These are phyloP conservation scores for Coenonympha arcania DNA, from an alignment of 2,888 invertebrate genomes.

Conservation along the genomic window DNA sequence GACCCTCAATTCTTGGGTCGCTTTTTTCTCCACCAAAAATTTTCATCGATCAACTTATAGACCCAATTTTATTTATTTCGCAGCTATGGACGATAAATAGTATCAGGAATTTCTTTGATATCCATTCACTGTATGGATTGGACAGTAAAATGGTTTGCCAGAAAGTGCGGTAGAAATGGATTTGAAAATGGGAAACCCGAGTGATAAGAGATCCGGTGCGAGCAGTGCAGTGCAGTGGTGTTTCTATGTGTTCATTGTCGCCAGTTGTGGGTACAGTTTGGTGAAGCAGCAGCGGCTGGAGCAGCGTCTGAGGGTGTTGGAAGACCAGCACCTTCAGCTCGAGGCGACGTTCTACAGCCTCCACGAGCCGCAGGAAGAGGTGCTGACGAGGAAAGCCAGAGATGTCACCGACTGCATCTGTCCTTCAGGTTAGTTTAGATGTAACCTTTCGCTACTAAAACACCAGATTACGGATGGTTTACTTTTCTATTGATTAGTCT, in stretches of 20 bases:
- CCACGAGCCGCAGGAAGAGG: conserved; percentile 33
- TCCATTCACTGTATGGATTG: conserved; percentile 23
- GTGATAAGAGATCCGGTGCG: conserved; percentile 45
- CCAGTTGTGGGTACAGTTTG: conserved; percentile 55
- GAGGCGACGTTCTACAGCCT: conserved; percentile 32
- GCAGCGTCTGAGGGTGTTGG: conserved; percentile 52
- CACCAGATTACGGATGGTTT: too few relatives aligned
- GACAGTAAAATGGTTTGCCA: conserved; percentile 44
- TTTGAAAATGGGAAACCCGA: conserved; percentile 38
- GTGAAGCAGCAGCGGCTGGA: conserved; percentile 60
- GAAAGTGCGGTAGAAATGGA: conserved; percentile 10
- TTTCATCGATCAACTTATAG: conserved; percentile 3
- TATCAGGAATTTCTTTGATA: not conserved
- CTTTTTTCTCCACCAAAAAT: not conserved
- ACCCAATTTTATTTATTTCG: conserved; percentile 2
- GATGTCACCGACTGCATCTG: conserved; percentile 62
- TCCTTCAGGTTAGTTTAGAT: conserved; percentile 56
- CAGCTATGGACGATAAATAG: not conserved
- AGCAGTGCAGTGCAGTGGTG: conserved; percentile 64
- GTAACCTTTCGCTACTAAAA: not conserved
- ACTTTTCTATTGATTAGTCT: too few relatives aligned
- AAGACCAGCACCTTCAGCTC: conserved; percentile 40
- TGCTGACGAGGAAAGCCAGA: conserved; percentile 48
- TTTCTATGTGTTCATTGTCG: conserved; percentile 56
- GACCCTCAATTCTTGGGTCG: not conserved